Conservation (phyloP, 2,113 vertebrate species). For the Rhegmatorhina hoffmannsi region DNA sequence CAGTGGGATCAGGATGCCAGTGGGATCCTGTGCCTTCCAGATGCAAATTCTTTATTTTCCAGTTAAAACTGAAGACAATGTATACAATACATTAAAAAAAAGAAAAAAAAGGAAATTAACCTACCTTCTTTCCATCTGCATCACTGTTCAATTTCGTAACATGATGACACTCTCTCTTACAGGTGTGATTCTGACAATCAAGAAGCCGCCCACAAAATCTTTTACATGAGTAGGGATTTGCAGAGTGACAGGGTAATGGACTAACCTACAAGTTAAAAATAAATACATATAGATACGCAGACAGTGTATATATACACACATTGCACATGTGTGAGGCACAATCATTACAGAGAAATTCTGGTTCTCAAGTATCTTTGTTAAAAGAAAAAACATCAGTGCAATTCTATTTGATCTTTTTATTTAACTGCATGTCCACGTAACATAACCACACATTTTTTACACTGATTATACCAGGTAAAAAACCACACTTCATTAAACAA, state of each 20-base stretch:
- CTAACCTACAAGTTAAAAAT: slow-evolving; percentile 74
- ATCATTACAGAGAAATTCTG: neutral
- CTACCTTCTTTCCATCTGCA: slow-evolving; percentile 68
- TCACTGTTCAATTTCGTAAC: slow-evolving; percentile 59
- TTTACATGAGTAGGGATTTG: slow-evolving; percentile 82
- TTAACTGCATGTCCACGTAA: neutral
- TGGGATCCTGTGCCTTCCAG: neutral
- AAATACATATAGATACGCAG: neutral
- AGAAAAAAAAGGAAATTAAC: neutral
- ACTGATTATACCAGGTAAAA: neutral
- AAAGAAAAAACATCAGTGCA: neutral
- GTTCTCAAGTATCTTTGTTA: neutral
- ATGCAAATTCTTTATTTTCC: neutral
- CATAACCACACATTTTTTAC: neutral
- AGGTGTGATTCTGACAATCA: slow-evolving; percentile 84
- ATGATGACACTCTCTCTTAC: slow-evolving; percentile 81
- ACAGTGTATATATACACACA: neutral
- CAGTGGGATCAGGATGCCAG: neutral
- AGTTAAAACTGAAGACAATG: neutral
- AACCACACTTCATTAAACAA: neutral
- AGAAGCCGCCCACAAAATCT: slow-evolving; percentile 80
- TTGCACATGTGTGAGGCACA: neutral
- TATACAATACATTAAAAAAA: neutral
- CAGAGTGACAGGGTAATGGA: slow-evolving; percentile 79
- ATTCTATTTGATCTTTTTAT: neutral